Evolutionary conservation across 2,797 vertebrate species (phyloP).

Genomic region (Cyprinodon diabolis): DNA sequence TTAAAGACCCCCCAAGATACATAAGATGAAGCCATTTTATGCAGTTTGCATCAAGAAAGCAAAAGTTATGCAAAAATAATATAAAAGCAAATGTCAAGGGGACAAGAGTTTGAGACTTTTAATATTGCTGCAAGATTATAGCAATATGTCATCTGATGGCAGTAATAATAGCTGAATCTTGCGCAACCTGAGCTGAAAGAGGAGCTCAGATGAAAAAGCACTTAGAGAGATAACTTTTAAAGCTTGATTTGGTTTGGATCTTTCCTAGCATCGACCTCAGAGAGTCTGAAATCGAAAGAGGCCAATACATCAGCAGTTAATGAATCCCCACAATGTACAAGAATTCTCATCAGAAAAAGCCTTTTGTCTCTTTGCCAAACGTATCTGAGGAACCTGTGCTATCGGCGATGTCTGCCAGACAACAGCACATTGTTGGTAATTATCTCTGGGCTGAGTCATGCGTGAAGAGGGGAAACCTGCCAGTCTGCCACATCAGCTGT

Average conservation of each 20-base stretch:
- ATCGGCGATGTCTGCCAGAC: constrained; percentile 31
- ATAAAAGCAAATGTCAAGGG: neutral
- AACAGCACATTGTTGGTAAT: constrained; percentile 44
- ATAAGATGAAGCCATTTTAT: neutral
- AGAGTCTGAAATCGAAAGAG: neutral
- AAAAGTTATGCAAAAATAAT: neutral
- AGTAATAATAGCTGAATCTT: neutral
- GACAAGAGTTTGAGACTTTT: neutral
- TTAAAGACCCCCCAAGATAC: neutral
- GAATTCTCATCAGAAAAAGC: neutral
- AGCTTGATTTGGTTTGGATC: constrained; percentile 1
- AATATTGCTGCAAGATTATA: neutral
- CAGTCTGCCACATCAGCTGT: constrained; percentile 57
- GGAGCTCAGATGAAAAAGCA: neutral
- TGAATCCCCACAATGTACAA: neutral
- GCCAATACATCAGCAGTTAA: neutral
- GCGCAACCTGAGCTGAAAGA: neutral
- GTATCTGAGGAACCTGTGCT: constrained; percentile 29
- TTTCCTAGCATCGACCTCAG: neutral
- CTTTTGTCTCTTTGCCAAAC: neutral
- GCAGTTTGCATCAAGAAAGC: neutral
- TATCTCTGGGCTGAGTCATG: constrained; percentile 48
- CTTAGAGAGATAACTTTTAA: neutral
- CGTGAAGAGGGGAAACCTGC: constrained; percentile 54
- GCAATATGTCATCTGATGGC: neutral